A percentile compares a stretch with the other conserved stretches of the same genome.
Evolutionary conservation across 2,113 vertebrate species (phyloP).

Genomic region (Emydocephalus ijimae): DNA sequence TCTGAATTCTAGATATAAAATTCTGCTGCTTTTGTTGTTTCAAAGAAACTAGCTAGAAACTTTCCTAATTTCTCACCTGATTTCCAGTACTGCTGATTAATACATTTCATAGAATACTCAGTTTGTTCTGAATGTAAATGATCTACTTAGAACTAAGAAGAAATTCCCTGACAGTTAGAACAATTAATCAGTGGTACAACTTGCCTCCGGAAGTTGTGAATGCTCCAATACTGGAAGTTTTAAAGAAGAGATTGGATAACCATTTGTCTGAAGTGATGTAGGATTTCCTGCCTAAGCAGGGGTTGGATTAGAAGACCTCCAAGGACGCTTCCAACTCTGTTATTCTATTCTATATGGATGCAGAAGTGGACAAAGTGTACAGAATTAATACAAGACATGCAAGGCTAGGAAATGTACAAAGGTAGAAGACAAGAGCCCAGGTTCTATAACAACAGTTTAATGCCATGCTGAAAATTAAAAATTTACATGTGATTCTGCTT

Average conservation of each 20-base stretch:
- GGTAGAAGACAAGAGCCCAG: neutral
- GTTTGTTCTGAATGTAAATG: neutral
- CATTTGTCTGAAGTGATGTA: no score
- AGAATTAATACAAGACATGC: neutral
- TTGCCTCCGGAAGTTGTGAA: no score
- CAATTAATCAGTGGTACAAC: no score
- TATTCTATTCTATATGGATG: neutral
- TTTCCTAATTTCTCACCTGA: neutral
- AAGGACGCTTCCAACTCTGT: no score
- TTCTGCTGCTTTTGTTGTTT: neutral
- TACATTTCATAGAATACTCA: neutral
- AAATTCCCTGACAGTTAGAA: no score
- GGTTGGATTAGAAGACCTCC: no score
- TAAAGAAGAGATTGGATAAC: no score
- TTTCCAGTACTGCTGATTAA: neutral
- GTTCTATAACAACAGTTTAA: neutral
- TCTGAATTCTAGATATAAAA: neutral
- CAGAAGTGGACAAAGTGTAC: neutral
- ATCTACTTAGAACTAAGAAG: no score
- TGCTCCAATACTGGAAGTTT: no score
- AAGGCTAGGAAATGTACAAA: neutral
- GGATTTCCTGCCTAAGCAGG: no score
- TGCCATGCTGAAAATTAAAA: neutral
- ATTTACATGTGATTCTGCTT: neutral
- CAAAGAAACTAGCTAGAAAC: neutral